Base-by-base conservation (phyloP, 2,888 invertebrate genomes). In the Labia minor region DNA sequence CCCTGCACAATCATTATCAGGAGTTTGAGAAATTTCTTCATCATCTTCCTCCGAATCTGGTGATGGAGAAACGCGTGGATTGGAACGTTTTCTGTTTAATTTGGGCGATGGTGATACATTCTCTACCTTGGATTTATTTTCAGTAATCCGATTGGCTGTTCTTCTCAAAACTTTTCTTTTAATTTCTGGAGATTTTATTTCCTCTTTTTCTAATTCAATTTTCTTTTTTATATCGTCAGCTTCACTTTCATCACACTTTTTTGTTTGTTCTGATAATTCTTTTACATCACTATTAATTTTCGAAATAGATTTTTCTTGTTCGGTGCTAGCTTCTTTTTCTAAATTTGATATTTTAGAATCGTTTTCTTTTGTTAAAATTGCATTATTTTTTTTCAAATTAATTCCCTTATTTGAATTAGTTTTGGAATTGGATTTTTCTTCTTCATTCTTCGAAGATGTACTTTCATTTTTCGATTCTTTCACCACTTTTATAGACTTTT, bases 1-100 rank as follows among this genome's bases (percentile, higher is more conserved):
- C 11, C 73, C 69, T 4, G 67, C 69, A 61, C 72, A 74, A 49
- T 73, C 72, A 20, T 70, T 71, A 18, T 72, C 73, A 21, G 71
- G 68, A 67, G 69, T 73, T 26, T 71, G 68, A 67, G 69, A 64
- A 66, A 21, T 64, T 65, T 64, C 67, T 20, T 61, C 68, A 21
- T 65, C 66, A 33, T 68, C 63, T 11, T 67, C 37, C 21, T 66
- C 67, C n/a, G 64, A 33, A 18, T 62, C 65, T 16, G 33, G 18
- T 16, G 61, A 19, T 20, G 19, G 18, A 6, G 21, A 14, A 1
- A 18, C 21, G 16, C 62, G 21, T 18, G 49, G 65, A 10, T 61
- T 33, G 19, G 62, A 16, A 19, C 67, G 37, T 63, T 62, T 67
- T 1, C 67, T 16, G 2, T 11, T 61, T 49, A n/a, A 2, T n/a